These are phyloP conservation scores for Speoplatyrhinus poulsoni DNA, from an alignment of 2,113 vertebrate genomes.

Conservation along the genomic window DNA sequence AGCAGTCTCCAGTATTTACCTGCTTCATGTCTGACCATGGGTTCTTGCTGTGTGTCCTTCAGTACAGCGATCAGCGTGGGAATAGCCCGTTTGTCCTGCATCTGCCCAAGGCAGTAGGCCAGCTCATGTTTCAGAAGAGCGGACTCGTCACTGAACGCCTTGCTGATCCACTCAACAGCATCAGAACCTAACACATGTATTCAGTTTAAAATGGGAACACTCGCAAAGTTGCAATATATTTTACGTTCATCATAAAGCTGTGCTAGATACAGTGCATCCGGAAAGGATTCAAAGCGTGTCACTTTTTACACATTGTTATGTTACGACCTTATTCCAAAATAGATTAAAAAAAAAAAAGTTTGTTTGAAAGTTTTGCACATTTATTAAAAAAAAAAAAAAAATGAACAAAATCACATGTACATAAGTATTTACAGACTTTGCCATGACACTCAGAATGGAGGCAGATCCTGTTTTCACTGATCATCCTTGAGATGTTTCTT, in stretches of 20 bases:
- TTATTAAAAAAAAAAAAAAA: too few relatives aligned
- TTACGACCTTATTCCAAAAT: too few relatives aligned
- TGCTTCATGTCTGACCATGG: constrained; percentile 96
- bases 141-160: constrained; percentile 84
- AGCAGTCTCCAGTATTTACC: constrained; percentile 67
- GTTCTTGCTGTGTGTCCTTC: constrained; percentile 81
- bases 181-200: constrained; percentile 49
- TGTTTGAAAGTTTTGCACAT: too few relatives aligned
- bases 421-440: too few relatives aligned
- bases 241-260: not conserved
- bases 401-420: too few relatives aligned
- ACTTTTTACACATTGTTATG: too few relatives aligned
- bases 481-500: too few relatives aligned
- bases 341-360: too few relatives aligned
- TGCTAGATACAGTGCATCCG: too few relatives aligned
- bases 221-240: not conserved
- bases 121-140: constrained; percentile 93
- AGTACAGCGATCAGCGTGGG: constrained; percentile 80
- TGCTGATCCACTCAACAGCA: constrained; percentile 87
- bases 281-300: too few relatives aligned
- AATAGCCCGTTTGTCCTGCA: constrained; percentile 85
- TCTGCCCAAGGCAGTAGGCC: constrained; percentile 94
- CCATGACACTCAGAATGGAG: too few relatives aligned
- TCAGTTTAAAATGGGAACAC: not conserved
- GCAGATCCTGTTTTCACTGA: too few relatives aligned